A percentile compares a stretch with the other conserved stretches of the same genome.
phyloP scores from a whole-genome alignment of 2,797 vertebrate genomes.

The Danio albolineatus region DNA sequence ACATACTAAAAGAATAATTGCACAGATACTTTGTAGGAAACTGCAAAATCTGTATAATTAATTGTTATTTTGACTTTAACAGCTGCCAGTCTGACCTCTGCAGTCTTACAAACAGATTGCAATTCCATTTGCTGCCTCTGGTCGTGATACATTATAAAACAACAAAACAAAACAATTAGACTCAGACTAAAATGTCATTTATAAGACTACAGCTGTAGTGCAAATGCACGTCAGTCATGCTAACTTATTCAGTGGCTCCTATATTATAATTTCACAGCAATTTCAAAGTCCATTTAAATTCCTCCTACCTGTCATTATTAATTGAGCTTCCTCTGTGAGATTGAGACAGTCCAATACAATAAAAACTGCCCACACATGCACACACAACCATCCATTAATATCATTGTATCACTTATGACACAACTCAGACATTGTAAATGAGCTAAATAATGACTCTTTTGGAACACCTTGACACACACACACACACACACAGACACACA shows the following conservation, averaged over 20 bases:
- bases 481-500: neutral
- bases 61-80: too few species aligned
- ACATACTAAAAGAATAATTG: too few species aligned
- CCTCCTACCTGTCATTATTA: constrained; percentile 45
- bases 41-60: too few species aligned
- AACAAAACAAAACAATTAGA: neutral
- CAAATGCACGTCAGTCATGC: constrained; percentile 9
- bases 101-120: neutral
- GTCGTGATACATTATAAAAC: neutral
- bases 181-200: neutral
- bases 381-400: constrained; percentile 13
- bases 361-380: neutral
- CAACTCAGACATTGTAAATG: constrained; percentile 11
- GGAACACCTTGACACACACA: constrained; percentile 6
- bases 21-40: too few species aligned
- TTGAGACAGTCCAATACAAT: neutral
- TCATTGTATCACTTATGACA: constrained; percentile 27
- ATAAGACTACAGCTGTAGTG: neutral
- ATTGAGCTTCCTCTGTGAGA: constrained; percentile 35
- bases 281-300: constrained; percentile 47
- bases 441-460: constrained; percentile 11
- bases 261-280: constrained; percentile 47
- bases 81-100: neutral
- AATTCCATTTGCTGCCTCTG: neutral
- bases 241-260: constrained; percentile 2